Evolutionary conservation across 2,888 invertebrate species (phyloP), one percentile per base, ranked within the genome.

Genomic region (Lithophane socia): DNA sequence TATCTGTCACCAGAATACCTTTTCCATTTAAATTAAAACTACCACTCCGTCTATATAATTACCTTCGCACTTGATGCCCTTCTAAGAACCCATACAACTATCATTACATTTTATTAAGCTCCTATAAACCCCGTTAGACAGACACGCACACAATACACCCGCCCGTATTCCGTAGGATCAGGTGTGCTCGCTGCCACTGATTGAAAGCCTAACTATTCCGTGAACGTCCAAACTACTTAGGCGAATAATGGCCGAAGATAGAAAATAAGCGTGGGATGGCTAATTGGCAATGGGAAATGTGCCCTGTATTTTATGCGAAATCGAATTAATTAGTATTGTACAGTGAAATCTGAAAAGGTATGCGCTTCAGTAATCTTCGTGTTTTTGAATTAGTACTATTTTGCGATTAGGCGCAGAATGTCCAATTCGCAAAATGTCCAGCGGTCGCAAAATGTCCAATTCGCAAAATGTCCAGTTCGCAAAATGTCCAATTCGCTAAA

Each of bases 61-160:
- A 67, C 60, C 65, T 70, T 37, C 24, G 37, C 47, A 52, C 13
- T 42, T 12, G 21, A 13, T n/a, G 24, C 52, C 47, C 12, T 64
- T 13, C 24, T 4, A 52, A 47, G 86, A 82, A 73, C 24, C 83
- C 86, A 65, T 74, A 86, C 83, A 86, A 83, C 73, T 54, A 69
- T 71, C 52, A 73, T 71, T 61, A 68, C 47, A 54, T 74, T 76
- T 68, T 49, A 86, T 86, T 82, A 86, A 83, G 67, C 86, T 73
- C n/a, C 37, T 64, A 73, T 71, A 82, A 63, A 86, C 52, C 69
- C 69, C 12, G 47, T 37, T 64, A 73, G 67, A 47, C 61, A 58
- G 67, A 58, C 73, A 83, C 77, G 86, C 83, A 77, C 84, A 66
- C 54, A 63, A 67, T 54, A 70, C 68, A 29, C 1, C 1, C 1